Percentiles rank a stretch among this genome's conserved stretches.
Conservation (phyloP, 2,888 invertebrate species). For the Linnaemya vulpina region DNA sequence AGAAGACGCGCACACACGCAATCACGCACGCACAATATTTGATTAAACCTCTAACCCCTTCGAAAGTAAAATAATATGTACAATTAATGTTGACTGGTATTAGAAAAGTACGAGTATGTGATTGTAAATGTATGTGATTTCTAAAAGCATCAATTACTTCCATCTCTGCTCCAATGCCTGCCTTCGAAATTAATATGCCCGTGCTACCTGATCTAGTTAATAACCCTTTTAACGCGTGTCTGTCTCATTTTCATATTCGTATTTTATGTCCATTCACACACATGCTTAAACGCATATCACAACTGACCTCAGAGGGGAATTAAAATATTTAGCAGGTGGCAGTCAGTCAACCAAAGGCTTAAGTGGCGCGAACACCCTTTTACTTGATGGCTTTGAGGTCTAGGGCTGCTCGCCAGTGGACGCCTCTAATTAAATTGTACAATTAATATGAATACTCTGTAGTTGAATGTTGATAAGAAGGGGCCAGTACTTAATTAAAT, state of each 20-base stretch:
- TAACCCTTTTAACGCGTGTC: conserved; percentile 81
- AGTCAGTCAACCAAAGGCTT: conserved; percentile 73
- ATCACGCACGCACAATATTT: conserved; percentile 72
- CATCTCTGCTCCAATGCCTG: neutral
- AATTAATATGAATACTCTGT: conserved; percentile 58
- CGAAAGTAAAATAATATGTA: conserved; percentile 21
- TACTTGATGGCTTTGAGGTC: conserved; percentile 63
- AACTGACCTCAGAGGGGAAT: conserved; percentile 57
- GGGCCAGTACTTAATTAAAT: conserved; percentile 80
- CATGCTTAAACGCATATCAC: conserved; percentile 29
- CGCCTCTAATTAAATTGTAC: conserved; percentile 78
- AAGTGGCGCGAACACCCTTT: conserved; percentile 82
- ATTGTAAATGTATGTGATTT: conserved; percentile 51
- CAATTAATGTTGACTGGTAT: conserved; percentile 51
- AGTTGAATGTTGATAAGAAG: conserved; percentile 56
- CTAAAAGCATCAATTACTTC: conserved; percentile 68
- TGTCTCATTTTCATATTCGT: conserved; percentile 73
- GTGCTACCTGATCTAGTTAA: conserved; percentile 79
- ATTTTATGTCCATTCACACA: conserved; percentile 47
- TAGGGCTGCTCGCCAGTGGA: conserved; percentile 62
- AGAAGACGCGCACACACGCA: conserved; percentile 49
- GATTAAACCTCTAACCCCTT: conserved; percentile 72
- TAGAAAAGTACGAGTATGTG: conserved; percentile 13
- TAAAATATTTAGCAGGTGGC: conserved; percentile 71
- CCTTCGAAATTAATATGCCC: conserved; percentile 20